These are phyloP conservation scores for Meloe dianella DNA, from an alignment of 2,888 invertebrate genomes.

Conservation along the genomic window DNA sequence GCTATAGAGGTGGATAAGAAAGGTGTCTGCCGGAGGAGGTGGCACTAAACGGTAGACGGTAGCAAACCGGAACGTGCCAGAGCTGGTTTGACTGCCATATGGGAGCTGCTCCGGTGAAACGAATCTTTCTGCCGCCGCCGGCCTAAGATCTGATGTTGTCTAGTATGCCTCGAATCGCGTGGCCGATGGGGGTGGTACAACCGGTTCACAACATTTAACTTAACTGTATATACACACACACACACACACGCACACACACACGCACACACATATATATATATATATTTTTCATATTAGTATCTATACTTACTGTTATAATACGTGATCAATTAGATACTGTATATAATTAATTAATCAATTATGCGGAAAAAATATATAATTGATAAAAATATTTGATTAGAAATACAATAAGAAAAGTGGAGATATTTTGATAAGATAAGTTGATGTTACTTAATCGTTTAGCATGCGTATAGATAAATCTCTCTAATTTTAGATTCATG, in stretches of 20 bases:
- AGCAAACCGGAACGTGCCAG: slow-evolving; percentile 52
- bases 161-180: slow-evolving; percentile 26
- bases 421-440: not conserved
- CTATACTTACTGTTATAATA: not conserved
- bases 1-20: slow-evolving; percentile 26
- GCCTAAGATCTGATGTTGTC: slow-evolving; percentile 22
- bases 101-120: slow-evolving; percentile 36
- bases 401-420: not conserved
- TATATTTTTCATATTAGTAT: not conserved
- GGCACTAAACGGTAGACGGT: slow-evolving; percentile 36
- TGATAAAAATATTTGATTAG: not conserved
- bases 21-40: slow-evolving; percentile 29
- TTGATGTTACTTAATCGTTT: not conserved
- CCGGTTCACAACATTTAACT: slow-evolving; percentile 42
- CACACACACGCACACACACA: no score
- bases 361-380: not conserved
- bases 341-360: slow-evolving; percentile 1
- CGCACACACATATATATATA: not conserved
- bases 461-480: slow-evolving; percentile 12
- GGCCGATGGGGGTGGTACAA: slow-evolving; percentile 46
- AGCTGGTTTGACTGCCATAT: slow-evolving; percentile 55
- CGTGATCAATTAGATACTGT: not conserved
- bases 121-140: slow-evolving; percentile 31
- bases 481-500: slow-evolving; percentile 46
- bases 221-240: slow-evolving; percentile 36